Conservation (phyloP, 2,797 vertebrate genomes). For the Propithecus deckenii region DNA sequence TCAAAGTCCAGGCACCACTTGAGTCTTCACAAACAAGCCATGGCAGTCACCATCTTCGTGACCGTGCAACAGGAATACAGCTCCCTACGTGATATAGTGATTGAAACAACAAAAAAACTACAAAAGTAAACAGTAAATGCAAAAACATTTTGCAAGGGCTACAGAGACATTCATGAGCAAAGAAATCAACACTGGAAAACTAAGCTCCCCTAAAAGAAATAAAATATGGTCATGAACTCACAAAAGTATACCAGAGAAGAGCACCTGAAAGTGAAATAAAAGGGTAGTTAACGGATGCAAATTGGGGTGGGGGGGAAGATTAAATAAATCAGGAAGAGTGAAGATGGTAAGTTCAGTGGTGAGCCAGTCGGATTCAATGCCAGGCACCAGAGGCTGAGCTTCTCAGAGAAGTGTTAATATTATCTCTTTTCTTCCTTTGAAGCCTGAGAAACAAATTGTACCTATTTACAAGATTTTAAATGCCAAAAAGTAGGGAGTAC, state of each 20-base stretch:
- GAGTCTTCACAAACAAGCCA: neutral
- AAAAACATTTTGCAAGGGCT: neutral
- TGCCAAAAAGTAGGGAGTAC: neutral
- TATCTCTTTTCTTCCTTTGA: neutral
- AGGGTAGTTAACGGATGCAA: neutral
- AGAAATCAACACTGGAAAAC: neutral
- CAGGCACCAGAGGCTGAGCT: neutral
- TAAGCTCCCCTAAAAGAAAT: neutral
- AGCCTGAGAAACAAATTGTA: neutral
- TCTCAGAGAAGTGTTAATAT: neutral
- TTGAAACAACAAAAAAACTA: neutral
- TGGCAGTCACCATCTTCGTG: neutral
- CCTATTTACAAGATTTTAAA: neutral
- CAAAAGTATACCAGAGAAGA: neutral
- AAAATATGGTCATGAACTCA: slow-evolving; percentile 35
- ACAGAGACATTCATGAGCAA: neutral
- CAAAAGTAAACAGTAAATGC: neutral
- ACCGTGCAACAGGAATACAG: neutral
- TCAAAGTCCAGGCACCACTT: neutral
- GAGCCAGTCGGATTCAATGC: neutral
- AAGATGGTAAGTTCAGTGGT: neutral
- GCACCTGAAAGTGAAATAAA: neutral
- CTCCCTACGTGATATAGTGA: neutral
- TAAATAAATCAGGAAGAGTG: neutral
- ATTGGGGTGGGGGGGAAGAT: neutral